Evolutionary conservation across 2,113 vertebrate genomes (phyloP), one percentile per base, ranked within the genome.

Genomic region (Xiphophorus hellerii): DNA sequence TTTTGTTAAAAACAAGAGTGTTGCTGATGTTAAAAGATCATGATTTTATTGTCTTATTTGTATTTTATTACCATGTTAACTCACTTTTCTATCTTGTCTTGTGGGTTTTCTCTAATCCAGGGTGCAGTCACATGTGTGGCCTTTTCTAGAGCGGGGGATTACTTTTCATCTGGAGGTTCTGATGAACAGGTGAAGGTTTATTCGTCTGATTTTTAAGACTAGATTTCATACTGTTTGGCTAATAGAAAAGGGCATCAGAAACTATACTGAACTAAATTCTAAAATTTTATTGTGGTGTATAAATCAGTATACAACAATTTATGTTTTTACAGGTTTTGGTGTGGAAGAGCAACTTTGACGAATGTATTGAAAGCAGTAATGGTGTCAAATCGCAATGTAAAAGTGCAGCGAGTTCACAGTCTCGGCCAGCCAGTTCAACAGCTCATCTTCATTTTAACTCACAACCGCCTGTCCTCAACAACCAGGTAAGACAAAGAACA

Each of bases 321-420:
- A 63, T 28, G 1, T 33, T 33, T 33, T 9, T 68, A 22, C 88
- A 99, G 98, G 96, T 99, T 30, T 96, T 99, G 97, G 95, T 98
- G 71, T 99, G 97, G 97, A 97, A 96, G 92, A 97, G 96, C 44
- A 98, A 99, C 88, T 97, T 99, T 69, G 95, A 96, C 63, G 51
- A 58, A 58, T 22, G 74, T 10, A 66, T n/a, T 27, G 93, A 96
- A 77, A 87, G 87, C 71, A 79, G 90, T 25, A 94, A 96, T 80
- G 51, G 54, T 82, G 20, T 76, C 66, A 95, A 89, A 80, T 89
- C 84, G 80, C 94, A 93, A 42, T 79, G 72, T 13, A 73, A 75
- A 80, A 72, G 64, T 10, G 31, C 83, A 15, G 74, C 80, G 8
- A 77, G 48, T 13, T 68, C 79, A 58, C 91, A 91, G 28, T 67